These are phyloP conservation scores for Prolemur simus DNA, from an alignment of 2,113 vertebrate species.

Conservation along the genomic window DNA sequence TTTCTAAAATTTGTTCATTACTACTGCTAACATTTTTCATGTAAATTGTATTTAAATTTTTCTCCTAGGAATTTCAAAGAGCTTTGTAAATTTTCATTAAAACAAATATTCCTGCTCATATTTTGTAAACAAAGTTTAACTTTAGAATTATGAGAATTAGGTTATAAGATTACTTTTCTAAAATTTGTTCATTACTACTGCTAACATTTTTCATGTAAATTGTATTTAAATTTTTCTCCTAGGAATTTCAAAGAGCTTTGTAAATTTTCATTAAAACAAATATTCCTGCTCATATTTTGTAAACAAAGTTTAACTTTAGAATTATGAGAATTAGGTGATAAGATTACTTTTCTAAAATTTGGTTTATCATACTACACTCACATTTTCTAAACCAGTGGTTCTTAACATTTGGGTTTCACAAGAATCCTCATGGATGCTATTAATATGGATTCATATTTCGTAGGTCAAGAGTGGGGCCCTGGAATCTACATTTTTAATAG, in stretches of 20 bases:
- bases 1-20: conserved; percentile 37
- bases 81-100: conserved; percentile 50
- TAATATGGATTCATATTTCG: neutral
- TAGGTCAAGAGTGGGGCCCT: neutral
- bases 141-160: conserved; percentile 9
- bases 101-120: neutral
- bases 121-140: conserved; percentile 41
- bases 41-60: conserved; percentile 13
- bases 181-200: conserved; percentile 1
- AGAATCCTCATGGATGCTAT: neutral
- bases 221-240: conserved; percentile 17
- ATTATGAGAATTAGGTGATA: conserved; percentile 6
- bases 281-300: neutral
- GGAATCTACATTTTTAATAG: conserved; percentile 33
- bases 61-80: conserved; percentile 28
- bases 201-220: conserved; percentile 39
- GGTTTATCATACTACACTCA: neutral
- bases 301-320: conserved; percentile 48
- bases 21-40: conserved; percentile 23
- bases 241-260: conserved; percentile 37
- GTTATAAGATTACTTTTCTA: neutral
- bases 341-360: neutral
- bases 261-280: conserved; percentile 47
- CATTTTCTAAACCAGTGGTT: neutral
- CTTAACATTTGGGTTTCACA: conserved; percentile 36